Evolutionary conservation across 2,797 vertebrate species (phyloP).

Genomic region (Myotis pilosus): DNA sequence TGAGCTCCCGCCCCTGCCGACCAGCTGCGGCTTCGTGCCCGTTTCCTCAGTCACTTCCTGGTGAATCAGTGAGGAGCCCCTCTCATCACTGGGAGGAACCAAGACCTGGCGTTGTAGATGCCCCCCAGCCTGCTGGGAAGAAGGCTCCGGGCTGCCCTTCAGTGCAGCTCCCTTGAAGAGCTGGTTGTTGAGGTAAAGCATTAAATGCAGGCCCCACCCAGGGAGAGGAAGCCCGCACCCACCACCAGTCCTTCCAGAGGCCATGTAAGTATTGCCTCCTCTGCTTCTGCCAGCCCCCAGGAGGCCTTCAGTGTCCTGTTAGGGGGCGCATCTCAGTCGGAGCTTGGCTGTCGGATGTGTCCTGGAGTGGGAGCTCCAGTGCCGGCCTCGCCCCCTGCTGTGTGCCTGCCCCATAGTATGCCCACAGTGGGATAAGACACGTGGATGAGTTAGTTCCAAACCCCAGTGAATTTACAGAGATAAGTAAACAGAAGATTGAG

Average conservation of each 20-base stretch:
- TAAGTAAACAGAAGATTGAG: neutral
- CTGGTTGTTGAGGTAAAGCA: neutral
- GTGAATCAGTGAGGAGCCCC: neutral
- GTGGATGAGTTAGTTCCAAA: neutral
- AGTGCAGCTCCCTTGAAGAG: neutral
- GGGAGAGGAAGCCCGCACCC: neutral
- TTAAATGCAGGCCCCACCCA: neutral
- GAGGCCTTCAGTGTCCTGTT: neutral
- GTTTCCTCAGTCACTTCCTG: neutral
- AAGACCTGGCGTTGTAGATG: rapidly evolving
- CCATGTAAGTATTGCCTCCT: neutral
- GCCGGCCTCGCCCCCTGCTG: neutral
- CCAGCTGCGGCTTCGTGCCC: neutral
- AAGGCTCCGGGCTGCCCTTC: neutral
- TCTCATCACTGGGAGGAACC: neutral
- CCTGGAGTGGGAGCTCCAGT: neutral
- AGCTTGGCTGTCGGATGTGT: neutral
- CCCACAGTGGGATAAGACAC: neutral
- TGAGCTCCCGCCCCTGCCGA: conserved; percentile 36
- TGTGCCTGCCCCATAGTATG: neutral
- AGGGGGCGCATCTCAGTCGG: neutral
- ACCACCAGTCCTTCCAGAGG: neutral
- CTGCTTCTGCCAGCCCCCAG: neutral
- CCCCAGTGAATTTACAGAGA: neutral
- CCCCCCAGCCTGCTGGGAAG: neutral